Evolutionary conservation across 2,113 vertebrate species (phyloP).

Genomic region (Chaetorhynchus papuensis): DNA sequence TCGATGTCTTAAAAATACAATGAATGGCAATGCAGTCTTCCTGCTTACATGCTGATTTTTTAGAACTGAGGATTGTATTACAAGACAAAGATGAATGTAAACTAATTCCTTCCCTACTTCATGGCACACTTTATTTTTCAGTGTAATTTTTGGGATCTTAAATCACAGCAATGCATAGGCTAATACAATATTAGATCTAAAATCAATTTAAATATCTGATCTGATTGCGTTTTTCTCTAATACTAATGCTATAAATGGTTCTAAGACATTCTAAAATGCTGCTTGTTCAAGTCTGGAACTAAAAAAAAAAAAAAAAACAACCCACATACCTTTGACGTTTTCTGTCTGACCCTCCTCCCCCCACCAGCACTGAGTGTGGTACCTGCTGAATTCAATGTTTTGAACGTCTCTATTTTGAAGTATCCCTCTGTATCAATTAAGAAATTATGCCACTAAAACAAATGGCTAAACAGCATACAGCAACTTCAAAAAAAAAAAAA

Average conservation of each 20-base stretch:
- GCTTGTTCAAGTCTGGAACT: conserved; percentile 32
- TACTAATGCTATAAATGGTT: conserved; percentile 53
- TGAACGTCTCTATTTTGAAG: conserved; percentile 56
- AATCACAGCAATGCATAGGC: conserved; percentile 16
- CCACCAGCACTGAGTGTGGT: conserved; percentile 74
- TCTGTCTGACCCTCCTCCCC: conserved; percentile 48
- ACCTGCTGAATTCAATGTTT: conserved; percentile 72
- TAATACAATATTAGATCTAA: conserved; percentile 30
- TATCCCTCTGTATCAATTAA: conserved; percentile 51
- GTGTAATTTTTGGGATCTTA: conserved; percentile 61
- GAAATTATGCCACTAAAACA: conserved; percentile 71
- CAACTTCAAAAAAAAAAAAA: conserved; percentile 62
- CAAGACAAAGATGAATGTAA: conserved; percentile 96
- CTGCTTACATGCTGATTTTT: conserved; percentile 70
- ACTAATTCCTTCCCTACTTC: conserved; percentile 61
- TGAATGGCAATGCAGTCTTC: conserved; percentile 82
- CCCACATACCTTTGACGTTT: conserved; percentile 14
- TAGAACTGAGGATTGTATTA: conserved; percentile 86
- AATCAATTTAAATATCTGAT: conserved; percentile 66
- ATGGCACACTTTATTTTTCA: conserved; percentile 19
- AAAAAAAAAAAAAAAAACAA: background rate
- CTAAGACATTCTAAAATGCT: conserved; percentile 26
- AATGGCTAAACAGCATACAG: conserved; percentile 75
- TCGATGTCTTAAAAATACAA: conserved; percentile 58
- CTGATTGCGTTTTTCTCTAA: conserved; percentile 5